Base-by-base conservation (phyloP, 2,888 invertebrate species). In the Polyommatus icarus region DNA sequence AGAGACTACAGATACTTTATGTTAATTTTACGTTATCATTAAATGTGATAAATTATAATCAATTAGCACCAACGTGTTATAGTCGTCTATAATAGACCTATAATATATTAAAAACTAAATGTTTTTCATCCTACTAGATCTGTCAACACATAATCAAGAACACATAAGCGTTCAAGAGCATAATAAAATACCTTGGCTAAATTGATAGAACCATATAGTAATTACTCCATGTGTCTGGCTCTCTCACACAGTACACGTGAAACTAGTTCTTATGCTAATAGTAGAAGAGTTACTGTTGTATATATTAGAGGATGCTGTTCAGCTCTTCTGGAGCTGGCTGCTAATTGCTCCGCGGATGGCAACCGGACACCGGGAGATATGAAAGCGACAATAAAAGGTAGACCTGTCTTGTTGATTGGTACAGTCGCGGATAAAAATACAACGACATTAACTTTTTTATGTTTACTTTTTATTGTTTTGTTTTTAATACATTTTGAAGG, bases 371-470 rank as follows among this genome's bases (percentile, higher is more conserved):
- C 90, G 91, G 89, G 88, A 73, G 77, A 85, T 86, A 90, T 91
- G 91, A 92, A 92, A 92, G 92, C 89, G 87, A 89, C 92, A 91
- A 92, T 92, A 93, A 93, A 93, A 93, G 93, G 93, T 87, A 89
- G 93, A 91, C 91, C 91, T 91, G 92, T 86, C 86, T 86, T 85
- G 86, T 89, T 92, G 91, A 93, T 91, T 90, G 89, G 89, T 93
- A 91, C 90, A 85, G 80, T 80, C 81, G 82, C 15, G 80, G 0
- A 67, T 82, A 81, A 72, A 81, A 81, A 79, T 80, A 76, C 12
- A 20, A 76, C 20, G 36, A 57, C 57, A 29, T 6, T 36, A 57
- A 76, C 7, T 57, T 32, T 76, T 76, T 76, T 61, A 76, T 75
- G 20, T 61, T 59, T 36, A 59, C 73, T 40, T 76, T 76, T 76